Evolutionary conservation across 2,113 vertebrate genomes (phyloP).

Genomic region (Euleptes europaea): DNA sequence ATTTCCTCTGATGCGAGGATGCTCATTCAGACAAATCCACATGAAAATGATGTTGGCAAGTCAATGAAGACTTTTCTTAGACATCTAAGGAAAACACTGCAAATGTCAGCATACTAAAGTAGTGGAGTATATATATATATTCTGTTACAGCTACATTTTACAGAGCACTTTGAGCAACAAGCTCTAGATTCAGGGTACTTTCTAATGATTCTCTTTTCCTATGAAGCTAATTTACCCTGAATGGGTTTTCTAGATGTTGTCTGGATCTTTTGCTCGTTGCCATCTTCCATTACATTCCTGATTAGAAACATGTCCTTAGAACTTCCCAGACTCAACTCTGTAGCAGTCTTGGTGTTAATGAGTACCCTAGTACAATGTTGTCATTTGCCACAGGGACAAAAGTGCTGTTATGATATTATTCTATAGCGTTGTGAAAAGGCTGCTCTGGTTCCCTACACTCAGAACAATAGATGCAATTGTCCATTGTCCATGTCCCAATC

Average conservation of each 20-base stretch:
- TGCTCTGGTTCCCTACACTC: background rate
- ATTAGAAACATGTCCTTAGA: background rate
- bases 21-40: background rate
- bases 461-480: slow-evolving; percentile 28
- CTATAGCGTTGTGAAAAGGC: background rate
- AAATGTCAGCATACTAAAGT: no score
- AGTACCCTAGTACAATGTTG: background rate
- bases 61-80: background rate
- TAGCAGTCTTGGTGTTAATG: background rate
- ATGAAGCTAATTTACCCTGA: background rate
- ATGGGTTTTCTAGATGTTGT: background rate
- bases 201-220: background rate
- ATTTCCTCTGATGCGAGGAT: background rate
- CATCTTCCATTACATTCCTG: background rate
- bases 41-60: background rate
- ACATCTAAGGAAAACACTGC: no score
- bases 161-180: background rate
- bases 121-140: no score
- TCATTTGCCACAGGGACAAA: slow-evolving; percentile 14
- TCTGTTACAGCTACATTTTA: background rate
- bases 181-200: background rate
- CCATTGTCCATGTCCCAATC: slow-evolving; percentile 19
- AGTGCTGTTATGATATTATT: slow-evolving; percentile 22
- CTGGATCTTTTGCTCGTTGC: background rate
- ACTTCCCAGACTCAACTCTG: background rate